A percentile compares a stretch with the other conserved stretches of the same genome.
Conservation (phyloP, 2,888 invertebrate species). For the Dolichomitus sp. region DNA sequence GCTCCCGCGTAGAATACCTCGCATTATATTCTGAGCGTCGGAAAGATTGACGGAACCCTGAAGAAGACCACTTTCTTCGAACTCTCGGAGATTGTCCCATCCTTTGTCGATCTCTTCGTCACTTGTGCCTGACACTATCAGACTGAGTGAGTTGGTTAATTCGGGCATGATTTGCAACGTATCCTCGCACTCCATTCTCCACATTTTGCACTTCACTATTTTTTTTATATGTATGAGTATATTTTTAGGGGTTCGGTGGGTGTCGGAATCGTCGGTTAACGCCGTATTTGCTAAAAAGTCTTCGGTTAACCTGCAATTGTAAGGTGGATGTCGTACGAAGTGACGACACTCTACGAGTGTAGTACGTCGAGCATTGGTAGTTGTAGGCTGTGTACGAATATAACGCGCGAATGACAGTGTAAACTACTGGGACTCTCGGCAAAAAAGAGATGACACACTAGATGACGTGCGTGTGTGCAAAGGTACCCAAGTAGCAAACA, state of each 20-base stretch:
- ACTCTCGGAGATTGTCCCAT: conserved; percentile 58
- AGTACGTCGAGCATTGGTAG: neutral
- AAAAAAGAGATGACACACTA: conserved; percentile 8
- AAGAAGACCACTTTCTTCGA: conserved; percentile 52
- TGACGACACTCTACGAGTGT: neutral
- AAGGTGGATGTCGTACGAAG: neutral
- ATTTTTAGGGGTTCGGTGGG: neutral
- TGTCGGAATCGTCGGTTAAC: neutral
- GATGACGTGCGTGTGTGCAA: conserved; percentile 29
- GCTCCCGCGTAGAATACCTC: conserved; percentile 41
- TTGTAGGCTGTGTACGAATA: neutral
- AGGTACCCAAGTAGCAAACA: no score
- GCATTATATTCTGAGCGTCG: conserved; percentile 48
- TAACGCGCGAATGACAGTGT: conserved; percentile 34
- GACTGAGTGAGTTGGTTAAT: conserved; percentile 53
- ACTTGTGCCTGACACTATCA: conserved; percentile 56
- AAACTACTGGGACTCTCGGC: conserved; percentile 3
- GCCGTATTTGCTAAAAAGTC: neutral
- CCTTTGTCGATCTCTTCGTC: conserved; percentile 59
- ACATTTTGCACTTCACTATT: neutral
- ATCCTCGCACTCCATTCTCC: conserved; percentile 67
- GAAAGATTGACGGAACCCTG: conserved; percentile 34
- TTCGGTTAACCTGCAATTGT: neutral
- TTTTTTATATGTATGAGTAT: neutral
- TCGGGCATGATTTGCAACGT: conserved; percentile 52